Evolutionary conservation across 2,888 invertebrate genomes (phyloP), one percentile per base, ranked within the genome.

Genomic region (Trisateles emortualis): DNA sequence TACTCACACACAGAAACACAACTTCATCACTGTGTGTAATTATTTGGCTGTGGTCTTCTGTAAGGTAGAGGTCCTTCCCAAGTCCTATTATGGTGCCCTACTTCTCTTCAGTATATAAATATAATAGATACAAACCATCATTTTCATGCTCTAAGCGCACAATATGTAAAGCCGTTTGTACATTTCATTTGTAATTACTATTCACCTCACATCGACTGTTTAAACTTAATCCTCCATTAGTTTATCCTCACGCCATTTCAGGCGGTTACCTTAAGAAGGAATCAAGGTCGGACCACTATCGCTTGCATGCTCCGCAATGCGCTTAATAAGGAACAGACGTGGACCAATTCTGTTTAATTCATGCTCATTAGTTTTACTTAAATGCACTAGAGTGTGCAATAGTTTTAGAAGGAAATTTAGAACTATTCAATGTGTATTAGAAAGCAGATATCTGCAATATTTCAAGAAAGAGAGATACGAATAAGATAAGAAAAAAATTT

Each of bases 261-360:
- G 59, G 40, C 40, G 44, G 52, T 44, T 52, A 54, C 71, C 68
- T 43, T 68, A 68, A 57, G 50, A 48, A 68, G 68, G 56, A 59
- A 71, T 69, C 62, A 68, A 68, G 71, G 68, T 62, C 68, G 64
- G 26, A 55, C 71, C 43, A 64, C 68, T 69, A 68, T 68, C 69
- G 35, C 53, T 8, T 35, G 40, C 49, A 45, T 26, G 26, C 50
- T 2, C 35, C 10, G 13, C 30, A 39, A 11, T 36, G 19, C 16
- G 47, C 56, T 68, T 22, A 41, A 59, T 71, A 71, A 46, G 63
- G 68, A 64, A 44, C 50, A 63, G 51, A 61, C 55, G 59, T 43
- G 45, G 36, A 44, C 44, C 49, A 38, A 53, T 55, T 50, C 53
- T 35, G 53, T 51, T 64, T 47, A 68, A 62, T 55, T 62, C 62